These are phyloP conservation scores for Pelochelys cantorii DNA, from an alignment of 2,797 vertebrate species.

Conservation along the genomic window DNA sequence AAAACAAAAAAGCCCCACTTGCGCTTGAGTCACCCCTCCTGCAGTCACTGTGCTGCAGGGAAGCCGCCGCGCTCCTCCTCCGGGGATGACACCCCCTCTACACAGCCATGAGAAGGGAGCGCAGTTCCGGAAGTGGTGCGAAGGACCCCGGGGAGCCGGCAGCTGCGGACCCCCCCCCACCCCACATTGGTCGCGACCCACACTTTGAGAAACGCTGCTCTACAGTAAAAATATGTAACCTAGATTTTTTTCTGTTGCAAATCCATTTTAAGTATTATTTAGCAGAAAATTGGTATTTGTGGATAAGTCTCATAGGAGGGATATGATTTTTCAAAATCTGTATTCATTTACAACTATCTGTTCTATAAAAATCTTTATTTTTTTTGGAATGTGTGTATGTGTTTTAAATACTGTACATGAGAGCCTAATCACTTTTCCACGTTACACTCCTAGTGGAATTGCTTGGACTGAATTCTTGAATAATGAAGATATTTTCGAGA, in stretches of 20 bases:
- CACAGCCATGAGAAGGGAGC: too few species aligned
- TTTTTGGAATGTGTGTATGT: background rate
- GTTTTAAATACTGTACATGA: background rate
- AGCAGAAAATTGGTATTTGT: background rate
- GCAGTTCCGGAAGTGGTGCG: too few species aligned
- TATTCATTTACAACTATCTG: background rate
- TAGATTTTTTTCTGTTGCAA: background rate
- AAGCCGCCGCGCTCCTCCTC: too few species aligned
- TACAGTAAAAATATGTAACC: background rate
- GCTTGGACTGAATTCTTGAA: constrained; percentile 96
- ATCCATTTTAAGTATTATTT: background rate
- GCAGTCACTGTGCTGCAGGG: too few species aligned
- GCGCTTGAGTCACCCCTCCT: too few species aligned
- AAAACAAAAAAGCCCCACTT: too few species aligned
- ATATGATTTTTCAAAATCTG: background rate
- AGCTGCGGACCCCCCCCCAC: too few species aligned
- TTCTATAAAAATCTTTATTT: background rate
- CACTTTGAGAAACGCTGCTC: too few species aligned
- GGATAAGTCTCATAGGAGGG: background rate
- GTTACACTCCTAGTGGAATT: constrained; percentile 83
- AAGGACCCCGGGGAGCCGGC: too few species aligned
- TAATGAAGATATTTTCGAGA: constrained; percentile 85
- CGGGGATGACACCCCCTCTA: too few species aligned
- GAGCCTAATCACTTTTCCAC: background rate
- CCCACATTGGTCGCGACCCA: too few species aligned